Conservation (phyloP, 2,113 vertebrate species). For the Tachycineta bicolor region DNA sequence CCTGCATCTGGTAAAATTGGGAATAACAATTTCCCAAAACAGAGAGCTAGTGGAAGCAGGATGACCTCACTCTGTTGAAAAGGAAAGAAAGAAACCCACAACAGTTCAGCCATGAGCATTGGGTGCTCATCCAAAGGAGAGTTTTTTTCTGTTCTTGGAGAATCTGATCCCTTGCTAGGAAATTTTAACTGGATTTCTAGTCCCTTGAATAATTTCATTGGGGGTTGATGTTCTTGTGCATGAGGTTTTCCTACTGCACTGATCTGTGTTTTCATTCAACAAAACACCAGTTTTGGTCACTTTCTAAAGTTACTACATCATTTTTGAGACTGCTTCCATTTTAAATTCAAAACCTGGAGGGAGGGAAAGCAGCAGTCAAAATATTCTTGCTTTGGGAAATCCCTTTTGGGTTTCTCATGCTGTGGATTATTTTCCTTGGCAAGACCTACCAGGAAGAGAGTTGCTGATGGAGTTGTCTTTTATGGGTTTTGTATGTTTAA, state of each 20-base stretch:
- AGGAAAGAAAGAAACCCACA: not conserved
- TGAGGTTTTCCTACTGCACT: not conserved
- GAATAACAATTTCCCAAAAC: not conserved
- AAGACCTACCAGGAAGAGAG: not conserved
- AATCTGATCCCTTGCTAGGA: not conserved
- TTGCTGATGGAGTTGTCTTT: constrained; percentile 27
- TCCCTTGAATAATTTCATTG: not conserved
- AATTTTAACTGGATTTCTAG: not conserved
- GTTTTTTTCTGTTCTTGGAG: not conserved
- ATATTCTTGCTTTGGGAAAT: not conserved
- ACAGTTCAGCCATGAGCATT: not conserved
- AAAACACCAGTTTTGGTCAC: not conserved
- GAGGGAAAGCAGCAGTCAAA: not conserved
- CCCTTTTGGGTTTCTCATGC: not conserved
- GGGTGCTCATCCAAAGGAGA: not conserved
- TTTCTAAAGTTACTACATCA: not conserved
- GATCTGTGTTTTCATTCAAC: not conserved
- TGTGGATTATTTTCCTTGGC: constrained; percentile 46
- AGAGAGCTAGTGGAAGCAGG: not conserved
- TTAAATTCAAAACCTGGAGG: not conserved
- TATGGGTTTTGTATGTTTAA: not conserved
- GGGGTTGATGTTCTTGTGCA: not conserved
- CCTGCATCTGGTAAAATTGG: not conserved
- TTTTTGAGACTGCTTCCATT: not conserved
- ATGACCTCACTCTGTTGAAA: not conserved